Percentiles rank a stretch among this genome's conserved stretches.
phyloP scores from a whole-genome alignment of 1,140 invertebrate genomes.

The Mesaphorura yosii region DNA sequence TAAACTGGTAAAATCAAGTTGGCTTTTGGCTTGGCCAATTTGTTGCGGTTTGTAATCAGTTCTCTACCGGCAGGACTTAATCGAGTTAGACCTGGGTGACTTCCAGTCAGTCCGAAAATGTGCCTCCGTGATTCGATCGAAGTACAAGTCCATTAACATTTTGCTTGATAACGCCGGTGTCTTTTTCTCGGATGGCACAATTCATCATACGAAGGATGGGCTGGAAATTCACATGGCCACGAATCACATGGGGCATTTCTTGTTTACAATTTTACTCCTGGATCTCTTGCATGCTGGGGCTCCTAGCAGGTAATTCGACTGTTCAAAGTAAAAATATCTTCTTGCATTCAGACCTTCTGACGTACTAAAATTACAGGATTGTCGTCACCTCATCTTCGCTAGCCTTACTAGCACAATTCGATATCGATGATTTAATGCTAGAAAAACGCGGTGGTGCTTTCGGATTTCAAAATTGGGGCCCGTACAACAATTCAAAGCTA shows the following conservation, averaged over 20 bases:
- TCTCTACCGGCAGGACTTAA: conserved; percentile 34
- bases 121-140: conserved; percentile 47
- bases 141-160: conserved; percentile 51
- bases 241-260: conserved; percentile 18
- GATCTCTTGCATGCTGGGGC: neutral
- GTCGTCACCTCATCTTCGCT: conserved; percentile 32
- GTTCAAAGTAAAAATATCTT: too few relatives aligned
- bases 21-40: neutral
- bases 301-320: conserved; percentile 2
- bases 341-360: too few relatives aligned
- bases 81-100: conserved; percentile 57
- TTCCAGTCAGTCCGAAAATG: conserved; percentile 59
- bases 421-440: conserved; percentile 39
- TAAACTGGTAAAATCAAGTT: neutral
- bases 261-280: conserved; percentile 13
- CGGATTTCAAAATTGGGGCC: conserved; percentile 32
- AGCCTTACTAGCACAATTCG: conserved; percentile 37
- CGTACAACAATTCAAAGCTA: conserved; percentile 38
- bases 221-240: conserved; percentile 71
- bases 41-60: neutral
- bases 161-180: conserved; percentile 50
- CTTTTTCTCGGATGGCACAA: conserved; percentile 41
- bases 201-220: conserved; percentile 56
- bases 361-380: too few relatives aligned
- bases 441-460: conserved; percentile 20